Conservation (phyloP, 2,888 invertebrate species). For the Psylliodes chrysocephalus region DNA sequence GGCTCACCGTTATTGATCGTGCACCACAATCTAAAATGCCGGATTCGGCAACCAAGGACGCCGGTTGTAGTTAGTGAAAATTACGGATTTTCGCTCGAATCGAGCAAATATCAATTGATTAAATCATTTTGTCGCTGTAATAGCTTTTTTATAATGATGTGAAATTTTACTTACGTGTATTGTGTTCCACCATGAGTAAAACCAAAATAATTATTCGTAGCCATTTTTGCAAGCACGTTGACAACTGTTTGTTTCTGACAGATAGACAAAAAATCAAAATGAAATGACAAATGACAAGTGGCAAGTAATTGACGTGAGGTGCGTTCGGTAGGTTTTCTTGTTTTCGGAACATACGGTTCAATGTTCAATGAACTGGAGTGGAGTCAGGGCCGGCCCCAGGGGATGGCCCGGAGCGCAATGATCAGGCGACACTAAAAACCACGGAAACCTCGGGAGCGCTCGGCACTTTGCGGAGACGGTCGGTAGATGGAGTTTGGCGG, state of each 20-base stretch:
- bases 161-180: constrained; percentile 78
- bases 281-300: background rate
- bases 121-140: background rate
- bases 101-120: background rate
- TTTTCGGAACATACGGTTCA: too few species aligned
- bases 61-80: constrained; percentile 48
- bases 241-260: constrained; percentile 34
- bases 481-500: too few species aligned
- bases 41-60: constrained; percentile 62
- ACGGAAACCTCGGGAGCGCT: too few species aligned
- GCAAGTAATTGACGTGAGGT: background rate
- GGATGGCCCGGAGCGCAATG: too few species aligned
- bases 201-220: constrained; percentile 94
- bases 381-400: too few species aligned
- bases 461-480: too few species aligned
- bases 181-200: constrained; percentile 94
- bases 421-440: too few species aligned
- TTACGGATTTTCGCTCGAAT: background rate
- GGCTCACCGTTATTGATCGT: constrained; percentile 59
- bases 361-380: too few species aligned
- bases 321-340: too few species aligned
- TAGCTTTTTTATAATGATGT: constrained; percentile 1
- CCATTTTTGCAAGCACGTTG: constrained; percentile 67
- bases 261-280: too few species aligned
- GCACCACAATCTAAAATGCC: constrained; percentile 56